phyloP scores from a whole-genome alignment of 2,113 vertebrate genomes.

The Callipepla squamata region DNA sequence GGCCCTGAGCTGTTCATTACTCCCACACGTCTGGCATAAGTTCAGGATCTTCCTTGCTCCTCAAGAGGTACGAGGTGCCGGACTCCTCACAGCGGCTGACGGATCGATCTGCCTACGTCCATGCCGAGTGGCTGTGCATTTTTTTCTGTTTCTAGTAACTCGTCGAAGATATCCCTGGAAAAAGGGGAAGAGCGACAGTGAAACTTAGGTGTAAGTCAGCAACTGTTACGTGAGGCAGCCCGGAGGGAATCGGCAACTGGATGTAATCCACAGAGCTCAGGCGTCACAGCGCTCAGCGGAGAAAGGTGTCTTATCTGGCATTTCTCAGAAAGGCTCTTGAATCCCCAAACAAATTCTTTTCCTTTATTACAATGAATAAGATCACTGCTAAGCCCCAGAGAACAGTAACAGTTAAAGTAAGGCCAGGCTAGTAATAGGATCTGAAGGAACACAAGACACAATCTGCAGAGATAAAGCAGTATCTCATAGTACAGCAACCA shows the following conservation, averaged over 20 bases:
- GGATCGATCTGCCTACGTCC: constrained; percentile 74
- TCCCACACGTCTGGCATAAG: constrained; percentile 68
- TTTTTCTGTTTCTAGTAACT: constrained; percentile 91
- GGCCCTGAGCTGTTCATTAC: constrained; percentile 80
- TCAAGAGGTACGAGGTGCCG: constrained; percentile 54
- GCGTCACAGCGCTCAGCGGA: background rate
- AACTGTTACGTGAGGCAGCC: background rate
- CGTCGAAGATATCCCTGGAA: constrained; percentile 93
- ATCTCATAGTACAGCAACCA: background rate
- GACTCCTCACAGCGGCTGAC: constrained; percentile 74
- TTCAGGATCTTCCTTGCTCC: constrained; percentile 57
- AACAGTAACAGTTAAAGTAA: background rate
- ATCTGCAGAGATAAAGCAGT: background rate
- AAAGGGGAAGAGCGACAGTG: background rate
- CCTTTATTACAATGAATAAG: background rate
- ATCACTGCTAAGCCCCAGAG: background rate
- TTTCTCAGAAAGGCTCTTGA: background rate
- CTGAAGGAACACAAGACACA: background rate
- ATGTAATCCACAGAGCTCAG: background rate
- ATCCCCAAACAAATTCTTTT: background rate
- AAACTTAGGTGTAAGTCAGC: background rate
- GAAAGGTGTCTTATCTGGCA: background rate
- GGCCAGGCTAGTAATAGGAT: background rate
- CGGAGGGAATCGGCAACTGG: background rate
- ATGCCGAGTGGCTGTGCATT: constrained; percentile 71